Base-by-base conservation (phyloP, 2,113 vertebrate species). In the Silurus asotus region DNA sequence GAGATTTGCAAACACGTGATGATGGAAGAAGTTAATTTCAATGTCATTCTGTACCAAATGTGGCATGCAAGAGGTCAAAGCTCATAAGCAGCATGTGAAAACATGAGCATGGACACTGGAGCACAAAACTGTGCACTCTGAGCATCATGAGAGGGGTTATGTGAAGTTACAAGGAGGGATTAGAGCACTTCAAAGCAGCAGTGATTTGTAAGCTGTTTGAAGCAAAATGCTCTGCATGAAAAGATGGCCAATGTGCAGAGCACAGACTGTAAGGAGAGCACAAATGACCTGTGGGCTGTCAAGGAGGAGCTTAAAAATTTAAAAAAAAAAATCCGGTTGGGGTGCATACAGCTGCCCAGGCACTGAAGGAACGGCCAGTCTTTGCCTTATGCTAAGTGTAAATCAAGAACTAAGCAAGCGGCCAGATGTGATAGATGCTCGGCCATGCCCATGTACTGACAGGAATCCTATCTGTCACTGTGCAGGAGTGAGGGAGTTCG, bases 111-210 rank as follows among this genome's bases (percentile, higher is more conserved):
- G 83, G 20, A 70, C 78, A 82, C 8, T 82, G 65, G 48, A 84
- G 74, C 23, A 82, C 37, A 76, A 48, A 77, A 45, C 9, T 1
- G 20, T 53, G 78, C 45, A 37, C 72, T 53, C 28, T 61, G 61
- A 62, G 49, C 64, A 75, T 88, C 80, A 87, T 87, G 87, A 86
- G 70, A 91, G 89, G 92, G 92, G 93, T 93, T 94, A 91, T 94
- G 87, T 93, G 91, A 93, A 95, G 92, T 92, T 94, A 93, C 89
- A 89, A 78, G 84, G 90, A 91, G 89, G 92, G 93, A 95, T 95
- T 94, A 94, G 86, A 88, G 81, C 78, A 91, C 94, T 93, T 95
- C 94, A 94, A 95, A 94, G 93, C 88, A 83, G 87, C 82, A 85
- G 92, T 92, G 89, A 91, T 91, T 93, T 92, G 92, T 93, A 94